Evolutionary conservation across 2,113 vertebrate species (phyloP).

Genomic region (Meriones unguiculatus): DNA sequence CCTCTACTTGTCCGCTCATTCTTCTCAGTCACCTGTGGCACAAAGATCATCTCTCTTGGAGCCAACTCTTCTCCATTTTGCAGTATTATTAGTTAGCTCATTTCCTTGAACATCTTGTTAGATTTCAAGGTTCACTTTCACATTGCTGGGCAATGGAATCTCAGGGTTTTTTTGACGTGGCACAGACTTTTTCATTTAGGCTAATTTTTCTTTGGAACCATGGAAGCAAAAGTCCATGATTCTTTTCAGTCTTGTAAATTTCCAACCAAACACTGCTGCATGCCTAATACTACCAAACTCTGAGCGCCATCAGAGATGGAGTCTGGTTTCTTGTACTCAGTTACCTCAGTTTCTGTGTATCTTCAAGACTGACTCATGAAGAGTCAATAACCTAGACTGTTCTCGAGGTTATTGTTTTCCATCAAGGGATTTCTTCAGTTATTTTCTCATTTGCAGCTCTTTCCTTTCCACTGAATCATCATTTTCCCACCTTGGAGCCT

Average conservation of each 20-base stretch:
- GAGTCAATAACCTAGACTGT: no score
- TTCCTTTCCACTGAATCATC: no score
- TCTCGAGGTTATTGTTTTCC: not conserved
- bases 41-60: not conserved
- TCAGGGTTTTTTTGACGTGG: not conserved
- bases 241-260: not conserved
- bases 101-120: not conserved
- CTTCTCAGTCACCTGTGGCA: no score
- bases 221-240: not conserved
- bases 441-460: not conserved
- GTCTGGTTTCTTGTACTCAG: no score
- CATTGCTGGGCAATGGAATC: no score
- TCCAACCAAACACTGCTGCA: not conserved
- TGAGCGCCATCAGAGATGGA: rapidly evolving
- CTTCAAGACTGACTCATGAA: not conserved
- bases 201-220: no score
- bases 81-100: no score
- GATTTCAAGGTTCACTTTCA: not conserved
- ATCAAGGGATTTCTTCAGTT: not conserved
- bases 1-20: no score
- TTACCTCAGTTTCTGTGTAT: no score
- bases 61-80: not conserved
- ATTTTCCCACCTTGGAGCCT: not conserved
- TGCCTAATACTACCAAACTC: not conserved
- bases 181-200: rapidly evolving